These are phyloP conservation scores for Lacanobia oleracea DNA, from an alignment of 2,888 invertebrate species.

Conservation along the genomic window DNA sequence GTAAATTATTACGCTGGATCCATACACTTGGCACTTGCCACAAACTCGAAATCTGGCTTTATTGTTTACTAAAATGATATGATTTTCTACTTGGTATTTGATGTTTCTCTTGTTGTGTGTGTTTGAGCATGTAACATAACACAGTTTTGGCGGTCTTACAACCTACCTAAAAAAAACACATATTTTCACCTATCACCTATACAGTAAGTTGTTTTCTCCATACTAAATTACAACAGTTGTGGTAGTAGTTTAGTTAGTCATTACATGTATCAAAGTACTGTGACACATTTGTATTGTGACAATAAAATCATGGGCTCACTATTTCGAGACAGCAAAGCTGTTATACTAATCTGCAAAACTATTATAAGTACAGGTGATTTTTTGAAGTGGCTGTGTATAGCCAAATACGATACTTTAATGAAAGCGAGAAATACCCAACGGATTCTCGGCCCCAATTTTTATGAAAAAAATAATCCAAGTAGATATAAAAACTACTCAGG, in stretches of 20 bases:
- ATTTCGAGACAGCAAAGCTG: not conserved
- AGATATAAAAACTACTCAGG: not conserved
- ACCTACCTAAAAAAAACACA: not conserved
- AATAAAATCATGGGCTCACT: not conserved
- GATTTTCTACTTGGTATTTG: not conserved
- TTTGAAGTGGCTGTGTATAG: no score
- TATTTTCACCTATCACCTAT: not conserved
- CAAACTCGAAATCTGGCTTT: not conserved
- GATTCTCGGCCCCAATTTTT: no score
- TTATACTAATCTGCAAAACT: no score
- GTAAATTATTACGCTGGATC: not conserved
- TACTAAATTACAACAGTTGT: slow-evolving; percentile 8
- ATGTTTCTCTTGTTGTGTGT: not conserved
- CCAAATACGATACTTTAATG: no score
- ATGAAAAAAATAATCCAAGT: not conserved
- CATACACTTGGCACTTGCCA: no score
- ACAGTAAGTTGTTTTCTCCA: slow-evolving; percentile 42
- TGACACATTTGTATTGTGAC: not conserved
- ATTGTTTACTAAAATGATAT: not conserved
- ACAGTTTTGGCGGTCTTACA: not conserved
- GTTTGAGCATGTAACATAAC: not conserved
- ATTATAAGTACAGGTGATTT: no score
- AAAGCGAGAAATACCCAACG: no score
- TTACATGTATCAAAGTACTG: not conserved
- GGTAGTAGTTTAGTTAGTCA: not conserved